Conservation (phyloP, 2,113 vertebrate genomes). For the Rhinopomastus cyanomelas region DNA sequence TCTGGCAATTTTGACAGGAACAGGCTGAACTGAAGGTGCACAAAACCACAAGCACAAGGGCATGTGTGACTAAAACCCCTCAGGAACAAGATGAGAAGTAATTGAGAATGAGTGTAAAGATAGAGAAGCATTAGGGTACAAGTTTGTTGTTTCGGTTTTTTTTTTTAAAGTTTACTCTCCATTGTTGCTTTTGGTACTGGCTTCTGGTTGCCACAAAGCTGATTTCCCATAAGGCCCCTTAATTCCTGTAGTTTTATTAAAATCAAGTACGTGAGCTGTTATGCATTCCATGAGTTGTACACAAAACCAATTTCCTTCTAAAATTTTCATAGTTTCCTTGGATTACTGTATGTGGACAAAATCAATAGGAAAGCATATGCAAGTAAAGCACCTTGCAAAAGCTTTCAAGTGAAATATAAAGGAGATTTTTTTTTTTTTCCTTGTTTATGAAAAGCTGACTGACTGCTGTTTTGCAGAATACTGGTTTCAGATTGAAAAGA, state of each 20-base stretch:
- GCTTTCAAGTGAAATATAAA: background rate
- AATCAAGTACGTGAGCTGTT: background rate
- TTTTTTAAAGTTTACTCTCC: background rate
- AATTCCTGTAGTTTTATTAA: background rate
- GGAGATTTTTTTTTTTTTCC: background rate
- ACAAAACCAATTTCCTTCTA: background rate
- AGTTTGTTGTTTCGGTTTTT: background rate
- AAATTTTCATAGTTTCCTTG: background rate
- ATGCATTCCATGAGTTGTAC: background rate
- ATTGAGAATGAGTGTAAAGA: background rate
- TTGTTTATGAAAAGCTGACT: background rate
- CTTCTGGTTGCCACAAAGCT: background rate
- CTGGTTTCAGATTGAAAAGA: background rate
- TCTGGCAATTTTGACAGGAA: background rate
- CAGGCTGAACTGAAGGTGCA: background rate
- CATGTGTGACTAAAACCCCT: background rate
- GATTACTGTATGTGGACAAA: background rate
- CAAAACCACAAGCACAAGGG: background rate
- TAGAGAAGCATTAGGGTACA: background rate
- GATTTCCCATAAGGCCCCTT: background rate
- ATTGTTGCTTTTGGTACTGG: background rate
- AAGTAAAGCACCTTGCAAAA: background rate
- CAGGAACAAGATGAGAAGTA: background rate
- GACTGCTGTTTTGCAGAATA: background rate
- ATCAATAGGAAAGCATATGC: background rate